Evolutionary conservation across 37 sponge, comb jelly and placozoan species (phyloP).

Genomic region (Chondrosia reniformis): DNA sequence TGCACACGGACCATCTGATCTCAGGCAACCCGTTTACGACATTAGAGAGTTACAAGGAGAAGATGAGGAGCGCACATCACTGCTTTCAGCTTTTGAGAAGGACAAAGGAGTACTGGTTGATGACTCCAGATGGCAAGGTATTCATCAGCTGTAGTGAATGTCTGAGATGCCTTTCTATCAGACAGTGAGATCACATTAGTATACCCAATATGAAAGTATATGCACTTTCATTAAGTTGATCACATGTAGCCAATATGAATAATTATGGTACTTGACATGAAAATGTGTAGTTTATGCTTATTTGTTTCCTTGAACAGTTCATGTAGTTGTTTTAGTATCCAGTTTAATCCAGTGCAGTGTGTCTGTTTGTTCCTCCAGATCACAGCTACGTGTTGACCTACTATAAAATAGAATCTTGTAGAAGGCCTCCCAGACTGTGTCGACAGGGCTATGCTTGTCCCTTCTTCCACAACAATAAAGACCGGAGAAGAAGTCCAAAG

Average conservation of each 20-base stretch:
- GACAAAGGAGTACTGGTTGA: slow-evolving; percentile 83
- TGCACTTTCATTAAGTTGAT: no score
- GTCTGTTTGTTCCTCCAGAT: slow-evolving; percentile 43
- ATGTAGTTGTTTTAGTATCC: no score
- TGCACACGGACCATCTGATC: slow-evolving; percentile 88
- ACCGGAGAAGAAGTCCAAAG: slow-evolving; percentile 87
- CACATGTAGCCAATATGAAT: no score
- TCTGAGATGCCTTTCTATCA: no score
- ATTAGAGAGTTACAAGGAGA: slow-evolving; percentile 62
- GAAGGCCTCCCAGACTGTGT: slow-evolving; percentile 87
- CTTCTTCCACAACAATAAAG: slow-evolving; percentile 94
- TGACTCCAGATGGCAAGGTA: slow-evolving; percentile 91
- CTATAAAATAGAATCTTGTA: slow-evolving; percentile 96
- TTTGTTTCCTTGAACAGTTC: no score
- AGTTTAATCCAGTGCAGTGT: neutral
- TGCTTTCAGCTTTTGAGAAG: slow-evolving; percentile 73
- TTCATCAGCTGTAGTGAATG: neutral
- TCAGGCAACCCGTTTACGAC: slow-evolving; percentile 86
- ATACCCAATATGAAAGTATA: no score
- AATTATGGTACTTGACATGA: no score
- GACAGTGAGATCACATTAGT: no score
- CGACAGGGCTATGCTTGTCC: slow-evolving; percentile 99
- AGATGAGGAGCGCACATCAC: slow-evolving; percentile 33
- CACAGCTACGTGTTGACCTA: slow-evolving; percentile 92
- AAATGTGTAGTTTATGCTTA: no score